These are phyloP conservation scores for Castor canadensis DNA, from an alignment of 2,113 vertebrate species.

Conservation along the genomic window DNA sequence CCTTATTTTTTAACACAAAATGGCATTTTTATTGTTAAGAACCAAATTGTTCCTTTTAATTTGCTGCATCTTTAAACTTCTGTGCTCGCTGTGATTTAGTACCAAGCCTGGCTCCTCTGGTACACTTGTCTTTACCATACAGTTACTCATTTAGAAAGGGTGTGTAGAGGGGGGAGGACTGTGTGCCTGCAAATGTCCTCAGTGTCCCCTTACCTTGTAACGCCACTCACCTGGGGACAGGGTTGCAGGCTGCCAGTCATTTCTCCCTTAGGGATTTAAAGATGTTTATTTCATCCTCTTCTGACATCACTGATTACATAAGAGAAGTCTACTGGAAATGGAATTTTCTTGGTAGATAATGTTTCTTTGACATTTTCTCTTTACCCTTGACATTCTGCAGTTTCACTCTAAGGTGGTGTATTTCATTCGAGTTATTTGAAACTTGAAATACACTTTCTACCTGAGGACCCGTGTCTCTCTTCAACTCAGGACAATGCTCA, in stretches of 20 bases:
- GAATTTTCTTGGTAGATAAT: background rate
- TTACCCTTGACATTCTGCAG: slow-evolving; percentile 7
- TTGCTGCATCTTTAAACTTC: slow-evolving; percentile 9
- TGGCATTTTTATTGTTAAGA: background rate
- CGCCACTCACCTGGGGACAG: background rate
- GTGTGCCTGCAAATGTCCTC: background rate
- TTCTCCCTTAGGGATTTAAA: background rate
- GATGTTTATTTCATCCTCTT: background rate
- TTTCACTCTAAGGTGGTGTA: background rate
- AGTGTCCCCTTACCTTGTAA: background rate
- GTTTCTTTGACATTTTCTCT: slow-evolving; percentile 32
- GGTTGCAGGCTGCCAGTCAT: background rate
- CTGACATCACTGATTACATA: slow-evolving; percentile 10
- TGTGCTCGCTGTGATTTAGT: background rate
- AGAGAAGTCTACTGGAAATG: background rate
- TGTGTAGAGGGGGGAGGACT: background rate
- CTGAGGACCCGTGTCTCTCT: background rate
- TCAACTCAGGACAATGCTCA: background rate
- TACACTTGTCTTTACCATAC: background rate
- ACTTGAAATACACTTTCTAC: slow-evolving; percentile 39
- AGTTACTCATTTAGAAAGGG: background rate
- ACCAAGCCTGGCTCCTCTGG: background rate
- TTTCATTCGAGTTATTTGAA: slow-evolving; percentile 38
- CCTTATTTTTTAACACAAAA: background rate
- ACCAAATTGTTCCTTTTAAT: background rate